phyloP scores from a whole-genome alignment of 92 coral and sea anemone genomes.

The Blastomussa wellsi region DNA sequence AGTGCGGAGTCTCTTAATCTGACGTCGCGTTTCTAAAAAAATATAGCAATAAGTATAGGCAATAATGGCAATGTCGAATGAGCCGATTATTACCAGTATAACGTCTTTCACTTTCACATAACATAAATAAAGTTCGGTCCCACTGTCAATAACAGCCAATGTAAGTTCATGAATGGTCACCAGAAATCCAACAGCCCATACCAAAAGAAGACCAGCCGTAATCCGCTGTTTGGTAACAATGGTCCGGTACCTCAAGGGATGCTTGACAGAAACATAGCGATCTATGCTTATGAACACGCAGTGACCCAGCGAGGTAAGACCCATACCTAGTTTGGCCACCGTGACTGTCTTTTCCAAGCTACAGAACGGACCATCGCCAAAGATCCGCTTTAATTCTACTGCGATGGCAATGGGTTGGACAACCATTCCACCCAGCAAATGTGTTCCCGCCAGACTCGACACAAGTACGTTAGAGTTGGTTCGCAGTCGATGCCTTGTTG shows the following conservation, averaged over 20 bases:
- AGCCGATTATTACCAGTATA: not conserved
- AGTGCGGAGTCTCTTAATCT: not conserved
- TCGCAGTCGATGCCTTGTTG: not conserved
- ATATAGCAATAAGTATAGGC: not conserved
- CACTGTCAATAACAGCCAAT: not conserved
- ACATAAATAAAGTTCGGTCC: not conserved
- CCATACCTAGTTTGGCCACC: not conserved
- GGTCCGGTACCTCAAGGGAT: not conserved
- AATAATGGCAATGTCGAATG: not conserved
- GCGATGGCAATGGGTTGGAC: not conserved
- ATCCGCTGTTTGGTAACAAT: not conserved
- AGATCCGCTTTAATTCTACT: not conserved
- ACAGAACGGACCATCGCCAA: slow-evolving; percentile 5
- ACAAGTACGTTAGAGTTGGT: not conserved
- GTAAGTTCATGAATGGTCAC: not conserved
- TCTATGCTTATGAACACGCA: not conserved
- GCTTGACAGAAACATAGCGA: not conserved
- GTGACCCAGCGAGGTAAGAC: not conserved
- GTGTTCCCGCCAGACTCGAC: slow-evolving; percentile 1
- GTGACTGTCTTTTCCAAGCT: not conserved
- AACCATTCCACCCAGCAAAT: not conserved
- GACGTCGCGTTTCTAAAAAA: slow-evolving; percentile 13
- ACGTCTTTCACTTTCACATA: not conserved
- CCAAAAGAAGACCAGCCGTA: not conserved
- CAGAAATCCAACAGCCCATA: not conserved